A percentile compares a stretch with the other conserved stretches of the same genome.
These are phyloP conservation scores for Pseudopleuronectes americanus DNA, from an alignment of 2,797 vertebrate genomes.

Conservation along the genomic window DNA sequence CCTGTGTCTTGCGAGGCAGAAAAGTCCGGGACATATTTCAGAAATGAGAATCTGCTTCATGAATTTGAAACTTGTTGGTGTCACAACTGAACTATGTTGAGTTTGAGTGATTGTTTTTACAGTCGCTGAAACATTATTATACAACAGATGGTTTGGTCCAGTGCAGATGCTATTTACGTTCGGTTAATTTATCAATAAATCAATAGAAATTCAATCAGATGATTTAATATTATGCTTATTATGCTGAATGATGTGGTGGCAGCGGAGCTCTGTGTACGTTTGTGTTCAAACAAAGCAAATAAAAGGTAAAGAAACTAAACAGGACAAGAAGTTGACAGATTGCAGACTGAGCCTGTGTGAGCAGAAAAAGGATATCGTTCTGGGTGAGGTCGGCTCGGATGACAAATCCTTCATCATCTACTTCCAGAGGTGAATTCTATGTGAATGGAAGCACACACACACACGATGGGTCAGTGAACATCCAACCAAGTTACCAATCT, in stretches of 20 bases:
- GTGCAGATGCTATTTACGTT: not conserved
- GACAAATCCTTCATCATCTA: constrained; percentile 95
- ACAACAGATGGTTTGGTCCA: not conserved
- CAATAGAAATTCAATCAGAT: not conserved
- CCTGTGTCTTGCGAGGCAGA: not conserved
- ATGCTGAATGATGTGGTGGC: too few species aligned
- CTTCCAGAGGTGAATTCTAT: constrained; percentile 89
- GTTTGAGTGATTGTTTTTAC: not conserved
- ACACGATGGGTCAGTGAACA: too few species aligned
- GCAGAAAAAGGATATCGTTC: constrained; percentile 89
- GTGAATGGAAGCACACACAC: constrained; percentile 20
- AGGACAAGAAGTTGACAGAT: not conserved
- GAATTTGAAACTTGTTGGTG: not conserved
- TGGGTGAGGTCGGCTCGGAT: constrained; percentile 87
- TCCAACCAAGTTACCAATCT: too few species aligned
- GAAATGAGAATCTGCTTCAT: not conserved
- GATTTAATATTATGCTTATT: too few species aligned
- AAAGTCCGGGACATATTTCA: not conserved
- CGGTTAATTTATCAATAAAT: not conserved
- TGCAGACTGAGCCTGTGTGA: not conserved
- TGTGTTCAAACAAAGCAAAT: too few species aligned
- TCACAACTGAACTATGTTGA: not conserved
- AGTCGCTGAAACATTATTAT: not conserved
- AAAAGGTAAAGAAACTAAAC: too few species aligned
- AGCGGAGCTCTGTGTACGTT: too few species aligned